Evolutionary conservation across 1,140 invertebrate species (phyloP).

Genomic region (Heterodera schachtii): DNA sequence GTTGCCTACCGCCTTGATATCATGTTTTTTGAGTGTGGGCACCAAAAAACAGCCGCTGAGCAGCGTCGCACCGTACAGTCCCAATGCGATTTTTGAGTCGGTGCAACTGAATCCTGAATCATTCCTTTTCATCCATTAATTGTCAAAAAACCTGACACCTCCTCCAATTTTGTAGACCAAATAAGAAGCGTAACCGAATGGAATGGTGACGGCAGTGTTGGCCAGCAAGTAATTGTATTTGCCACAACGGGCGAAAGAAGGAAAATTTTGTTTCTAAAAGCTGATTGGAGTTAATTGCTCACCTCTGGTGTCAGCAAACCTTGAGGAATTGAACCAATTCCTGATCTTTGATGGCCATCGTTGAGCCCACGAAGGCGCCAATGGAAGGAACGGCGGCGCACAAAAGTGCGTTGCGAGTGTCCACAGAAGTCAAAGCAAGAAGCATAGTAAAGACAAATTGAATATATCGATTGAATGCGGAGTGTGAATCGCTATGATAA

Average conservation of each 20-base stretch:
- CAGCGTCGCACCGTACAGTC: conserved; percentile 58
- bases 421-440: conserved; percentile 47
- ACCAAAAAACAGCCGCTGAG: conserved; percentile 41
- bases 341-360: conserved; percentile 45
- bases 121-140: too few species aligned
- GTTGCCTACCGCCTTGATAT: conserved; percentile 50
- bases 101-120: conserved; percentile 61
- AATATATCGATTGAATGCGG: not conserved
- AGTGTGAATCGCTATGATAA: too few species aligned
- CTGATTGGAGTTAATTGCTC: not conserved
- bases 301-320: conserved; percentile 14
- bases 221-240: conserved; percentile 44
- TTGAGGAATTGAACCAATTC: conserved; percentile 44
- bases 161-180: conserved; percentile 64
- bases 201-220: conserved; percentile 51
- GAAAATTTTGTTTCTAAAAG: conserved; percentile 29
- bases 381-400: conserved; percentile 49
- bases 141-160: conserved; percentile 32
- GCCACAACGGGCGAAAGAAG: conserved; percentile 47
- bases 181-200: conserved; percentile 63
- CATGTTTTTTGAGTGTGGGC: conserved; percentile 53
- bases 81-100: conserved; percentile 59
- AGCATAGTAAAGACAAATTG: conserved; percentile 38
- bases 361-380: conserved; percentile 44
- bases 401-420: conserved; percentile 55